Base-by-base conservation (phyloP, 2,888 invertebrate genomes). In the Troides aeacus region DNA sequence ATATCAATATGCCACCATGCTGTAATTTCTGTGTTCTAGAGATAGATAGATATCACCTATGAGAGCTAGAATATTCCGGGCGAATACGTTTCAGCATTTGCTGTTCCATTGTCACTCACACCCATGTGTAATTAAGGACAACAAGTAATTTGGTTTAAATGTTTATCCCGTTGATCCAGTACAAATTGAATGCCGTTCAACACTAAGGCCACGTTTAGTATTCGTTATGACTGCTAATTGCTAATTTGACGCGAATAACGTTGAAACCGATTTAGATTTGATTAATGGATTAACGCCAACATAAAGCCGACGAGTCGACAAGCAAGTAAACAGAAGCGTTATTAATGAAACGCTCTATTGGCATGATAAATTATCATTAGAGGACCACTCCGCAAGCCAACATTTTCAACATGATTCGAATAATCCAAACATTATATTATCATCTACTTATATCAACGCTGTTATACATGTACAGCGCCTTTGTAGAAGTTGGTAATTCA, bases 241-340 rank as follows among this genome's bases (percentile, higher is more conserved):
- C 59, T 66, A 63, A 70, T 66, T 60, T 63, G 62, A 66, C 62
- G 59, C 63, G 50, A 66, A 66, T 62, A 70, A 63, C 63, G 56
- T 36, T 56, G 36, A 62, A 66, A 36, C 66, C 65, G 62, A 70
- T 66, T 42, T 53, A 42, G 59, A 50, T 63, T 60, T 70, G 63
- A 70, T 50, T 70, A 70, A 70, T 70, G 70, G 60, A 62, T 66
- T 63, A 10, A 59, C 59, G 59, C 46, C 66, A 64, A 70, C 66
- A 63, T 70, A 63, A 66, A 70, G 70, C 70, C 59, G 70, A 70
- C 60, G 70, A 70, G 66, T 56, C 70, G 70, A 39, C 66, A 62
- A 56, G 46, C 53, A 23, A 46, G 53, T 56, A 66, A 70, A 70
- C 66, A 70, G 66, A 66, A 70, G 7, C 58, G 57, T 70, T 63